Percentiles rank a stretch among this genome's conserved stretches.
Conservation (phyloP, 2,113 vertebrate genomes). For the Crotophaga sulcirostris region DNA sequence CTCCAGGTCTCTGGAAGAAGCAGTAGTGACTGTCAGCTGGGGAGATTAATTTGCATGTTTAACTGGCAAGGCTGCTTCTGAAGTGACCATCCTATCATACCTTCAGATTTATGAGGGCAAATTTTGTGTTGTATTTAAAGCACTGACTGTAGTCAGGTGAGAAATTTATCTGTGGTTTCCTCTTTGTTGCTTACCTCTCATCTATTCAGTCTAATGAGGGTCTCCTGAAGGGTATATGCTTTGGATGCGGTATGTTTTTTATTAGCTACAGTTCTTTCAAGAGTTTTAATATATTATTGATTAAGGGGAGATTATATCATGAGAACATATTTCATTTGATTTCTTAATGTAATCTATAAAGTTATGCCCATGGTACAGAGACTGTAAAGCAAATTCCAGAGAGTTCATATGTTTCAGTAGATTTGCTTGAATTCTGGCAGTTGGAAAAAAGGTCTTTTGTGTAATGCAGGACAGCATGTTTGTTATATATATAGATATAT, state of each 20-base stretch:
- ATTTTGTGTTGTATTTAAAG: not conserved
- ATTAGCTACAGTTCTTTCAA: not conserved
- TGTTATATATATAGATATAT: not conserved
- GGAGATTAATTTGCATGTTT: not conserved
- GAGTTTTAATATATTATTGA: not conserved
- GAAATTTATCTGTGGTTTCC: not conserved
- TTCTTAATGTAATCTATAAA: not conserved
- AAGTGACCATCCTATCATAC: not conserved
- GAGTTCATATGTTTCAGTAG: not conserved
- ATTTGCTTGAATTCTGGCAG: not conserved
- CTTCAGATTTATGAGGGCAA: not conserved
- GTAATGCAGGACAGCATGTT: not conserved
- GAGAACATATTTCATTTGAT: not conserved
- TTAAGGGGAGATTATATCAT: not conserved
- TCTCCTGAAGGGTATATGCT: not conserved
- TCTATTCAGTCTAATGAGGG: not conserved
- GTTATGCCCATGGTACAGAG: accelerated
- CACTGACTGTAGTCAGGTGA: not conserved
- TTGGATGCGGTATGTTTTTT: not conserved
- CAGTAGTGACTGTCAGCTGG: not conserved
- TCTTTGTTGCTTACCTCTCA: not conserved
- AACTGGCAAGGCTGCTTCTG: not conserved
- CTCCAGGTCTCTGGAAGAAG: not conserved
- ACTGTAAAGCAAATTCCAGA: not conserved
- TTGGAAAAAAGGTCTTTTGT: not conserved